Conservation (phyloP, 1,140 invertebrate genomes). For the Eupristina koningsbergeri region DNA sequence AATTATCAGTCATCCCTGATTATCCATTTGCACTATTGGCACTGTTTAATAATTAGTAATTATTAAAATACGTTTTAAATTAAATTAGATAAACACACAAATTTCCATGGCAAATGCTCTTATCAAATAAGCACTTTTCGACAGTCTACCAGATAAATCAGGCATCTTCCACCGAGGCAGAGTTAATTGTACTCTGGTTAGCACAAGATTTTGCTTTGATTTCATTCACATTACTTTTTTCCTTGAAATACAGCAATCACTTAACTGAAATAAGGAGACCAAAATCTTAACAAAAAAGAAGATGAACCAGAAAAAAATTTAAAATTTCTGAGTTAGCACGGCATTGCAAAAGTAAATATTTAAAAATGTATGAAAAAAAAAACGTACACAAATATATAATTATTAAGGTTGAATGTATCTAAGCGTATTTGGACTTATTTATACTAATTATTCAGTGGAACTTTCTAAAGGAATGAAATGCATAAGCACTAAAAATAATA, state of each 20-base stretch:
- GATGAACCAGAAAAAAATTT: background rate
- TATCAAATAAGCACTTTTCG: slow-evolving; percentile 19
- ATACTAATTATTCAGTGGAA: background rate
- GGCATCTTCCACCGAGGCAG: slow-evolving; percentile 49
- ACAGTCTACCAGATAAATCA: slow-evolving; percentile 26
- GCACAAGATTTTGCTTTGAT: slow-evolving; percentile 20
- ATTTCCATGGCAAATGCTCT: slow-evolving; percentile 39
- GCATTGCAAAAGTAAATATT: background rate
- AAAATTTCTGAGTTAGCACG: background rate
- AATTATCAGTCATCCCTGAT: slow-evolving; percentile 78
- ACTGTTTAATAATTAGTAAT: slow-evolving; percentile 57
- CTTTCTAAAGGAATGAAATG: background rate
- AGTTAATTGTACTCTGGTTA: slow-evolving; percentile 32
- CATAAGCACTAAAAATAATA: background rate
- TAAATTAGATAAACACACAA: slow-evolving; percentile 46
- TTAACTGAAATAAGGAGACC: slow-evolving; percentile 36
- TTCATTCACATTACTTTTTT: slow-evolving; percentile 4
- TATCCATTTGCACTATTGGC: slow-evolving; percentile 72
- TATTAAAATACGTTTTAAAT: slow-evolving; percentile 32
- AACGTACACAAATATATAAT: background rate
- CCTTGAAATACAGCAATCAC: background rate
- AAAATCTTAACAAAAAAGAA: slow-evolving; percentile 15
- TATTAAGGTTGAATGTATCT: background rate
- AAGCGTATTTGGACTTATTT: background rate
- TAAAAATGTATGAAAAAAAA: background rate